Evolutionary conservation across 1,140 invertebrate genomes (phyloP).

Genomic region (Cydia splendana): DNA sequence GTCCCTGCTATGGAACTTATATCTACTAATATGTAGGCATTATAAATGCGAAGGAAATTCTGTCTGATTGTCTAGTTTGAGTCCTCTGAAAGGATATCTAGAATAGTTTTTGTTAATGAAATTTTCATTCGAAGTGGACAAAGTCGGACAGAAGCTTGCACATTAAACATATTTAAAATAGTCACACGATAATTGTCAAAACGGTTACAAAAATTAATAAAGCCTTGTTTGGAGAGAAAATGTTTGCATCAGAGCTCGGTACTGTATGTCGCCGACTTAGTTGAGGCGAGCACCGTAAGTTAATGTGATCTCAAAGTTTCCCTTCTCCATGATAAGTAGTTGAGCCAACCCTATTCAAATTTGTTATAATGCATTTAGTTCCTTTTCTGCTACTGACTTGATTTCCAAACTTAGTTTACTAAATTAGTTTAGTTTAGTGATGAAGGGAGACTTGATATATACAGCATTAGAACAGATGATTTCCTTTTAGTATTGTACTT

Average conservation of each 20-base stretch:
- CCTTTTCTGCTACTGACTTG: slow-evolving; percentile 9
- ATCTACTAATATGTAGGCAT: too few relatives aligned
- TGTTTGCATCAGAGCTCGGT: not conserved
- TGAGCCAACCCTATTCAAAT: slow-evolving; percentile 11
- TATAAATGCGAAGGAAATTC: too few relatives aligned
- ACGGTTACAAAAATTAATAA: not conserved
- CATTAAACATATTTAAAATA: too few relatives aligned
- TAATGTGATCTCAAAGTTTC: slow-evolving; percentile 30
- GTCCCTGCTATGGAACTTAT: too few relatives aligned
- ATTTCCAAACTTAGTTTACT: slow-evolving; percentile 11
- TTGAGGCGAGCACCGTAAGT: slow-evolving; percentile 27
- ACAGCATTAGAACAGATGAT: not conserved
- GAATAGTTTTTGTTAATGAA: too few relatives aligned
- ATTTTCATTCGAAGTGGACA: too few relatives aligned
- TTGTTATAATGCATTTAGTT: slow-evolving; percentile 24
- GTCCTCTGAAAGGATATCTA: too few relatives aligned
- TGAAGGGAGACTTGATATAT: not conserved
- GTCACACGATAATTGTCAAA: too few relatives aligned
- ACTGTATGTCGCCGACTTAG: not conserved
- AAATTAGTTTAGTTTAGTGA: slow-evolving; percentile 7
- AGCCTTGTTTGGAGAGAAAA: not conserved
- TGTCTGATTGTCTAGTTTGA: too few relatives aligned
- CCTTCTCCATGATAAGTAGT: slow-evolving; percentile 29
- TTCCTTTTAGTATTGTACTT: not conserved
- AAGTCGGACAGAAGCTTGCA: too few relatives aligned